phyloP scores from a whole-genome alignment of 1,140 invertebrate species.

The Tetragonula clypearis region DNA sequence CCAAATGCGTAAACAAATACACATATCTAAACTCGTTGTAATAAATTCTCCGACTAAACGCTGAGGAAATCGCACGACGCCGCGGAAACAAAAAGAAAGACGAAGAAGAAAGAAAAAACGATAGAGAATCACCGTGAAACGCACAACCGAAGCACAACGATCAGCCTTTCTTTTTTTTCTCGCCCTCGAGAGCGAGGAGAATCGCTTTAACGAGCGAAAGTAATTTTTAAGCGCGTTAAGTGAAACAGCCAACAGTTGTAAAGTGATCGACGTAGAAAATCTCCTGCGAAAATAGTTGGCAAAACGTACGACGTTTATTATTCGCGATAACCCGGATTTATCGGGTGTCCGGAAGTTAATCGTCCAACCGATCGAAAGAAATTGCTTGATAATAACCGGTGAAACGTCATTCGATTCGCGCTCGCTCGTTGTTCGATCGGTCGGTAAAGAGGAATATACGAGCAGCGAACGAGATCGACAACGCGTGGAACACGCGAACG shows the following conservation, averaged over 20 bases:
- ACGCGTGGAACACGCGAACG: not conserved
- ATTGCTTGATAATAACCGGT: not conserved
- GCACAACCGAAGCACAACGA: not conserved
- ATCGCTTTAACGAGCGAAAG: constrained; percentile 42
- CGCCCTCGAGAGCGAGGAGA: not conserved
- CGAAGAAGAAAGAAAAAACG: not conserved
- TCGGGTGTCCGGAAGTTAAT: not conserved
- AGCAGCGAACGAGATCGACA: not conserved
- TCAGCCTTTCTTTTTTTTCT: too few relatives aligned
- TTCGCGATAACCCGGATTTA: constrained; percentile 27
- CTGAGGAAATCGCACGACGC: too few relatives aligned
- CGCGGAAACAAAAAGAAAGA: not conserved
- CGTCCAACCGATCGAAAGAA: not conserved
- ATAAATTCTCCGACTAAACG: too few relatives aligned
- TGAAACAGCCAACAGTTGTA: not conserved
- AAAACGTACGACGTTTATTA: not conserved
- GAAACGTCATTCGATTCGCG: not conserved
- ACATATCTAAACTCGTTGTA: too few relatives aligned
- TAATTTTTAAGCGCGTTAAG: constrained; percentile 29
- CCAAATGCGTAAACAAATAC: too few relatives aligned
- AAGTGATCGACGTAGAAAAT: constrained; percentile 1
- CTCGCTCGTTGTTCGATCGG: not conserved
- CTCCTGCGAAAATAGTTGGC: not conserved
- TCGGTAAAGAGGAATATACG: not conserved
- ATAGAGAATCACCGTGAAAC: too few relatives aligned